Percentiles rank a stretch among this genome's conserved stretches.
phyloP scores from a whole-genome alignment of 2,888 invertebrate genomes.

The Nectonema munidae region DNA sequence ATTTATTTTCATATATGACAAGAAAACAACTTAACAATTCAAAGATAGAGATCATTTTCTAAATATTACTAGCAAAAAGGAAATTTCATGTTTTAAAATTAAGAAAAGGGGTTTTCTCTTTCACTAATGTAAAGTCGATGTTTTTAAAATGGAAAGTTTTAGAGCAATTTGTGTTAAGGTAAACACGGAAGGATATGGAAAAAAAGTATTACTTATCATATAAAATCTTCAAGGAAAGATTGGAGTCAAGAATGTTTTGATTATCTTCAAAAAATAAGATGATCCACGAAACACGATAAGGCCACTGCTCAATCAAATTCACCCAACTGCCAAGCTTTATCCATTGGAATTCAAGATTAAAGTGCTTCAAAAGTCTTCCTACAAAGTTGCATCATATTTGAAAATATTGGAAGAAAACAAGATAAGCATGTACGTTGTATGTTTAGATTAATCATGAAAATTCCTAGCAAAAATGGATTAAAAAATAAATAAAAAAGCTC shows the following conservation, averaged over 20 bases:
- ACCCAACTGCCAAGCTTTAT: slow-evolving; percentile 87
- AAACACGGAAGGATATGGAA: slow-evolving; percentile 8
- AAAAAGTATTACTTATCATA: slow-evolving; percentile 46
- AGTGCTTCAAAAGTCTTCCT: slow-evolving; percentile 77
- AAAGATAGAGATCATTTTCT: too few species aligned
- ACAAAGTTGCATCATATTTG: slow-evolving; percentile 17
- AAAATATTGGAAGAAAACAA: too few species aligned
- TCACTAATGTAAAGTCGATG: too few species aligned
- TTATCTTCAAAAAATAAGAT: slow-evolving; percentile 62
- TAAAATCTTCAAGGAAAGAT: slow-evolving; percentile 51
- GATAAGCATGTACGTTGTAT: background rate
- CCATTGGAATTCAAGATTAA: slow-evolving; percentile 97
- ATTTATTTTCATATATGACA: too few species aligned
- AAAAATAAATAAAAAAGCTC: slow-evolving; percentile 13
- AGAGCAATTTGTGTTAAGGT: too few species aligned
- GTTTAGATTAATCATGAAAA: background rate
- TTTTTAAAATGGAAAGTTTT: too few species aligned
- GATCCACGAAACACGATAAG: slow-evolving; percentile 80
- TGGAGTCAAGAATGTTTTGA: slow-evolving; percentile 47
- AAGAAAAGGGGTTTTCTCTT: too few species aligned
- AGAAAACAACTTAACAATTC: too few species aligned
- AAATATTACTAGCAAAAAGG: too few species aligned
- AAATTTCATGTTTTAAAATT: too few species aligned
- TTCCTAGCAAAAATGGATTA: background rate
- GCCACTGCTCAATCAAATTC: slow-evolving; percentile 94